Evolutionary conservation across 2,113 vertebrate genomes (phyloP).

Genomic region (Salvelinus sp.): DNA sequence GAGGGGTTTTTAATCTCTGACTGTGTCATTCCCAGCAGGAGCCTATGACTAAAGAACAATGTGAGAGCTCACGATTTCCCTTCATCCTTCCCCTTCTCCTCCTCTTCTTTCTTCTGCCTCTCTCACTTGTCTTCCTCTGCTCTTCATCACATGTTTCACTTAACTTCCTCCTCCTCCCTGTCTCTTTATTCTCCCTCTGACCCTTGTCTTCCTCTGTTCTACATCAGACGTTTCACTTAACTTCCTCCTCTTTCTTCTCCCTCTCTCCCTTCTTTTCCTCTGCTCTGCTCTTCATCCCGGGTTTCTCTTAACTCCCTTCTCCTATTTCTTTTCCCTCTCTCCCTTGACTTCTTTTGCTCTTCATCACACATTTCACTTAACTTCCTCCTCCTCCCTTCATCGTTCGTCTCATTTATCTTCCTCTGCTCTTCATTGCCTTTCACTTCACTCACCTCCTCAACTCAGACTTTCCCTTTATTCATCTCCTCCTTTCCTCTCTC

Average conservation of each 20-base stretch:
- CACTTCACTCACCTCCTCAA: neutral
- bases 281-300: too few relatives aligned
- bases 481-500: neutral
- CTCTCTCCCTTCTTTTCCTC: neutral
- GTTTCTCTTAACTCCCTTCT: too few relatives aligned
- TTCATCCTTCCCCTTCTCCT: neutral
- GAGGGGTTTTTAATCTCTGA: too few relatives aligned
- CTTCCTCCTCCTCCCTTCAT: constrained; percentile 23
- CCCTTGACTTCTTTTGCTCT: neutral
- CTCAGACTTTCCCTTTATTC: too few relatives aligned
- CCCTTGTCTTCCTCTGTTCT: neutral
- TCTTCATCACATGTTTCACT: neutral
- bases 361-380: too few relatives aligned
- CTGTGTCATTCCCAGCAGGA: too few relatives aligned
- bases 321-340: too few relatives aligned
- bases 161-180: neutral
- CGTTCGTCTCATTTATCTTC: neutral
- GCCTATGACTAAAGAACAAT: too few relatives aligned
- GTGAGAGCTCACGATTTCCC: neutral
- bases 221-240: constrained; percentile 11
- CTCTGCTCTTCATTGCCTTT: constrained; percentile 14
- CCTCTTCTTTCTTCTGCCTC: neutral
- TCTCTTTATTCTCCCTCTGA: neutral
- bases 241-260: neutral
- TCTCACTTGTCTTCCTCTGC: neutral